These are phyloP conservation scores for Discoglossus pictus DNA, from an alignment of 2,797 vertebrate species.

Conservation along the genomic window DNA sequence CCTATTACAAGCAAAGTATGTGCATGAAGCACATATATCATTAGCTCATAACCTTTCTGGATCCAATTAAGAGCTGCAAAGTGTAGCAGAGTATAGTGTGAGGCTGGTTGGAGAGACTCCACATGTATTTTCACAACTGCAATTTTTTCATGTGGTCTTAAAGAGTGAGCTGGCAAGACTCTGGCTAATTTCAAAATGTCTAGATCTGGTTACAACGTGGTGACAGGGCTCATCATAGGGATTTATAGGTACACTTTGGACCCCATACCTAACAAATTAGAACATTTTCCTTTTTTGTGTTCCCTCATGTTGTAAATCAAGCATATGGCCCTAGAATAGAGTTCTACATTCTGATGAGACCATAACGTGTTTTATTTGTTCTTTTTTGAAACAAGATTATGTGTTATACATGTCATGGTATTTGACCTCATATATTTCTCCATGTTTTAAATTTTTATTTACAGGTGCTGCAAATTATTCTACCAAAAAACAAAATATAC, in stretches of 20 bases:
- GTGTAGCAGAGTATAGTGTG: slow-evolving; percentile 44
- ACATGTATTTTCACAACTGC: slow-evolving; percentile 57
- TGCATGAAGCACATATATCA: slow-evolving; percentile 42
- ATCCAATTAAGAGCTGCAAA: slow-evolving; percentile 57
- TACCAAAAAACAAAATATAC: no score
- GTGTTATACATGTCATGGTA: background rate
- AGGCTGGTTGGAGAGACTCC: slow-evolving; percentile 46
- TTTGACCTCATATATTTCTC: no score
- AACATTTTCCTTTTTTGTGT: slow-evolving; percentile 69
- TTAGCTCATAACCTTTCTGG: slow-evolving; percentile 60
- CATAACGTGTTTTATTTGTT: slow-evolving; percentile 10
- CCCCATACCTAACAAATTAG: slow-evolving; percentile 69
- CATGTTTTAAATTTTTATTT: no score
- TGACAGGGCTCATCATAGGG: slow-evolving; percentile 72
- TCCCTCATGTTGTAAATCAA: slow-evolving; percentile 67
- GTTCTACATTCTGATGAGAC: slow-evolving; percentile 32
- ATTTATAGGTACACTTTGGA: slow-evolving; percentile 69
- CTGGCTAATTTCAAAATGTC: slow-evolving; percentile 72
- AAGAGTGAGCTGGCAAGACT: slow-evolving; percentile 57
- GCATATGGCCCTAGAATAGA: slow-evolving; percentile 13
- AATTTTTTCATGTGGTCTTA: slow-evolving; percentile 61
- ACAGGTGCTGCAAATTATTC: no score
- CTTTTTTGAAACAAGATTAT: slow-evolving; percentile 14
- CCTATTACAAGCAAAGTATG: slow-evolving; percentile 34
- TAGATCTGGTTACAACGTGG: slow-evolving; percentile 64